Conservation (phyloP, 2,797 vertebrate species). For the Pelochelys cantorii region DNA sequence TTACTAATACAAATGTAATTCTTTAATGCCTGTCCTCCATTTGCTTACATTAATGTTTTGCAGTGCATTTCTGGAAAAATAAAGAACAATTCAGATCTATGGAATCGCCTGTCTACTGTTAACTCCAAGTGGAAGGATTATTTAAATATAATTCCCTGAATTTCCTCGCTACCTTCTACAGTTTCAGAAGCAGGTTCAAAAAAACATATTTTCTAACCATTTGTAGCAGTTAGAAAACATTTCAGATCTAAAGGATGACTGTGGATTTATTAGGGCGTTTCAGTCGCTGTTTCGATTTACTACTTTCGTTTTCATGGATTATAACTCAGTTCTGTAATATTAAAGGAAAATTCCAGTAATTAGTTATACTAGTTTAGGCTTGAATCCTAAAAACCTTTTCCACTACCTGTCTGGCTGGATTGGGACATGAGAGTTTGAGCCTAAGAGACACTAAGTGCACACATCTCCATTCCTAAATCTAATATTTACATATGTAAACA, state of each 20-base stretch:
- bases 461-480: rapidly evolving
- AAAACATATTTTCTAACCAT: background rate
- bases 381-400: background rate
- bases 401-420: background rate
- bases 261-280: background rate
- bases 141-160: background rate
- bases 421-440: background rate
- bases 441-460: background rate
- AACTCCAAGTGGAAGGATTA: background rate
- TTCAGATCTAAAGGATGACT: background rate
- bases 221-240: background rate
- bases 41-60: background rate
- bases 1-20: background rate
- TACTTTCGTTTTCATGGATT: background rate
- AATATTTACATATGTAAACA: rapidly evolving
- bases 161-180: background rate
- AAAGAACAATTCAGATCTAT: background rate
- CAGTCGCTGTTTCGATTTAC: background rate
- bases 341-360: background rate
- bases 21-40: background rate
- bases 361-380: background rate
- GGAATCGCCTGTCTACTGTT: background rate
- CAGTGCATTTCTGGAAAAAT: too few species aligned
- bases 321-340: background rate
- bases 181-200: background rate